Base-by-base conservation (phyloP, 2,888 invertebrate species). In the Tiphia femorata region DNA sequence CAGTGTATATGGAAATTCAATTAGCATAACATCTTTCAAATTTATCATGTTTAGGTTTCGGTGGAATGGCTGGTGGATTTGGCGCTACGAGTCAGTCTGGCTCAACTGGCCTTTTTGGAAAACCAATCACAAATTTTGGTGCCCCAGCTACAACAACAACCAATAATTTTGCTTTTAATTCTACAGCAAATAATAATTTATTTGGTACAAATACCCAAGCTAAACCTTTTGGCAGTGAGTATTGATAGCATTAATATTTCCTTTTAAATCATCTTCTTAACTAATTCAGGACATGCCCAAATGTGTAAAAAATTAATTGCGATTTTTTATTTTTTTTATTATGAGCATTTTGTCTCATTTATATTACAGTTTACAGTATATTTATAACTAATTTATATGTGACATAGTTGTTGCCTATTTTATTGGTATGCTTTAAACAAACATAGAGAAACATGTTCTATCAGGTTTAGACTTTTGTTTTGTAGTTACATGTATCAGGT, bases 81-180 rank as follows among this genome's bases (percentile, higher is more conserved):
- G 85, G 87, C 53, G 87, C 88, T 51, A 84, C 89, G 0, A 85
- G 88, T 62, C 86, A 88, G 37, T 53, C 81, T 10, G 81, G 88
- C 57, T 86, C 88, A 0, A 86, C 87, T 1, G 86, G 87, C 42
- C 85, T 92, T 29, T 91, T 94, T 83, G 91, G 90, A 0, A 90
- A 91, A 84, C 87, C 87, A 47, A 86, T 85, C 64, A 84, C 87
- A 44, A 88, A 84, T 10, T 91, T 91, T 76, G 90, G 90, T 37
- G 76, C 85, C 17, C 81, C 84, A 41, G 82, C 88, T 2, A 82
- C 87, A 0, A 85, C 86, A n/a, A 76, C 80, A 76, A 73, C 83
- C 6, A 84, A 84, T 37, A 81, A 82, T 29, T 85, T 85, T 67
- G 80, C 83, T 30, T 85, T 85, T 43, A 84, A 78, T 70, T 67